Conservation (phyloP, 2,888 invertebrate genomes). For the Ormyrus thymus region DNA sequence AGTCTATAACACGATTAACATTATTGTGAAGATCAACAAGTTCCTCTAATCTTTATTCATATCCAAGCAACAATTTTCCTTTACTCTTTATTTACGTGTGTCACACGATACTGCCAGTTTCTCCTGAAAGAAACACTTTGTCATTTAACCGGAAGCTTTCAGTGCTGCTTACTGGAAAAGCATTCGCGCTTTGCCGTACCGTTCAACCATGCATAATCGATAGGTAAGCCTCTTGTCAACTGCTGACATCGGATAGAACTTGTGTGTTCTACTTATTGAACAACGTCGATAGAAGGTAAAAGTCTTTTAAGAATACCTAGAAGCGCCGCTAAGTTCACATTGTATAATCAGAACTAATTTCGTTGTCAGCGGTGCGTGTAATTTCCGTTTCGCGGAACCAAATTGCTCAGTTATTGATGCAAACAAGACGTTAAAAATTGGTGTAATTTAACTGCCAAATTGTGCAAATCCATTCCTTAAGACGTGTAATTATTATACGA, state of each 20-base stretch:
- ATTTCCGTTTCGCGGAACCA: too few species aligned
- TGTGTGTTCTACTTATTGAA: conserved; percentile 4
- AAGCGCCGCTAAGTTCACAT: background rate
- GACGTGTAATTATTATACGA: too few species aligned
- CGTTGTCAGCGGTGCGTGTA: background rate
- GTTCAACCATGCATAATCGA: conserved; percentile 12
- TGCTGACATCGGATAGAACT: background rate
- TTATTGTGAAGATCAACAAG: too few species aligned
- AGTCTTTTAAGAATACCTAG: background rate
- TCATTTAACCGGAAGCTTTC: background rate
- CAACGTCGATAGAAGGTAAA: background rate
- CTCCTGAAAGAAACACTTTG: background rate
- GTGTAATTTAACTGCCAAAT: too few species aligned
- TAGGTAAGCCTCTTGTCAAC: conserved; percentile 19
- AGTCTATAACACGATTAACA: too few species aligned
- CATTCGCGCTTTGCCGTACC: background rate
- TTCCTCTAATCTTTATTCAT: too few species aligned
- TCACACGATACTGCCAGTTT: too few species aligned
- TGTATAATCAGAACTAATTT: background rate
- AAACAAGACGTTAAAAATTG: too few species aligned
- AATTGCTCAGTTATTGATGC: too few species aligned
- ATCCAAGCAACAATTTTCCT: too few species aligned
- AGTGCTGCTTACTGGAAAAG: background rate
- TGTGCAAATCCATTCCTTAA: too few species aligned
- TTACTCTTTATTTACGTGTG: too few species aligned